Conservation (phyloP, 2,113 vertebrate genomes). For the Tapirus terrestris region DNA sequence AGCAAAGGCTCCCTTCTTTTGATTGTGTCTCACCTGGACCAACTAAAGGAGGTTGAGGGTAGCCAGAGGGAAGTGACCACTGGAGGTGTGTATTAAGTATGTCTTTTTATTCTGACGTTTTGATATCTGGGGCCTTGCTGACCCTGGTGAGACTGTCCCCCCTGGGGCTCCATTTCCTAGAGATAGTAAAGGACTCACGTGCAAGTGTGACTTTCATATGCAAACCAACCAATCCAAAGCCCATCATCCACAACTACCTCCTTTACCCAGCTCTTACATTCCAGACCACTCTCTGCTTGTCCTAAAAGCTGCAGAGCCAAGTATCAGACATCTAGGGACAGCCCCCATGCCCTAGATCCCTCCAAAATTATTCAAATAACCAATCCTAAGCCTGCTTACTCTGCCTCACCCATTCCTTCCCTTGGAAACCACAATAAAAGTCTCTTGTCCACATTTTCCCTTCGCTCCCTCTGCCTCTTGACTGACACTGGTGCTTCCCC, state of each 20-base stretch:
- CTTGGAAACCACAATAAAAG: background rate
- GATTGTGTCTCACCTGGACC: background rate
- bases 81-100: background rate
- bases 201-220: background rate
- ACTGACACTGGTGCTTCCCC: background rate
- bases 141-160: background rate
- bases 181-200: background rate
- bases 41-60: background rate
- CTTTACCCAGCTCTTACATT: background rate
- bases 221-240: background rate
- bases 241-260: background rate
- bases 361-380: background rate
- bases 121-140: background rate
- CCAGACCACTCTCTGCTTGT: background rate
- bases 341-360: background rate
- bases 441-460: background rate
- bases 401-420: background rate
- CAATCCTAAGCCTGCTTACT: background rate
- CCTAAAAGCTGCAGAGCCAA: no score
- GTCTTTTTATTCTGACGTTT: background rate
- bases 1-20: background rate
- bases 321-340: background rate
- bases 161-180: background rate
- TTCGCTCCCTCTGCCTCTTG: background rate
- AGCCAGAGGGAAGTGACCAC: background rate